These are phyloP conservation scores for Taenioides sp. DNA, from an alignment of 2,797 vertebrate genomes.

Conservation along the genomic window DNA sequence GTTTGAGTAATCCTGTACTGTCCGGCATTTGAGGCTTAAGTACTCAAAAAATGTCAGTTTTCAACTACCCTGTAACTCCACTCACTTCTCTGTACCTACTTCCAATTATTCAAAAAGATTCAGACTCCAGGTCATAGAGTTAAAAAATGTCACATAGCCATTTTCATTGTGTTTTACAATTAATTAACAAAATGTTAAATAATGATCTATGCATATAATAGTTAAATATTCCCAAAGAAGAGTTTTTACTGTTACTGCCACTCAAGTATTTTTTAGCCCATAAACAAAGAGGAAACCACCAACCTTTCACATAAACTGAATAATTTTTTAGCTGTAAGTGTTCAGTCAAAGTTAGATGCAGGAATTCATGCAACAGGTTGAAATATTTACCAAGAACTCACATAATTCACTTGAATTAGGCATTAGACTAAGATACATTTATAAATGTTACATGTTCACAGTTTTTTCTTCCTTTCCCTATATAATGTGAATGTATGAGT, in stretches of 20 bases:
- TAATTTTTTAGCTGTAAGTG: neutral
- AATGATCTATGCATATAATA: neutral
- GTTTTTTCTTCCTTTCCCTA: neutral
- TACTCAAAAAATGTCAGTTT: neutral
- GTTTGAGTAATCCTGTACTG: neutral
- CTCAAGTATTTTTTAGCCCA: constrained; percentile 29
- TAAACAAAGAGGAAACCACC: neutral
- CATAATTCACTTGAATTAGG: constrained; percentile 4
- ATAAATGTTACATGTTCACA: constrained; percentile 8
- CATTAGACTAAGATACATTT: neutral
- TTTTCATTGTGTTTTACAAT: neutral
- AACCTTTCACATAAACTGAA: neutral
- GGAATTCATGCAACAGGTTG: constrained; percentile 69
- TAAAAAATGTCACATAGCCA: neutral
- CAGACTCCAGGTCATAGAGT: neutral
- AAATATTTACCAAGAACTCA: constrained; percentile 30
- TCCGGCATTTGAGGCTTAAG: neutral
- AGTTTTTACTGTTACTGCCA: neutral
- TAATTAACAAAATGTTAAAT: neutral
- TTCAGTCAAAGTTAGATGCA: constrained; percentile 1
- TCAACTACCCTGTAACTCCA: neutral
- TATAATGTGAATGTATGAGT: constrained; percentile 40
- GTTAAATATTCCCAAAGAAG: neutral
- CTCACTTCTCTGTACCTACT: neutral
- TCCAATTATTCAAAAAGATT: neutral